Base-by-base conservation (phyloP, 2,797 vertebrate species). In the Thalassophryne amazonica region DNA sequence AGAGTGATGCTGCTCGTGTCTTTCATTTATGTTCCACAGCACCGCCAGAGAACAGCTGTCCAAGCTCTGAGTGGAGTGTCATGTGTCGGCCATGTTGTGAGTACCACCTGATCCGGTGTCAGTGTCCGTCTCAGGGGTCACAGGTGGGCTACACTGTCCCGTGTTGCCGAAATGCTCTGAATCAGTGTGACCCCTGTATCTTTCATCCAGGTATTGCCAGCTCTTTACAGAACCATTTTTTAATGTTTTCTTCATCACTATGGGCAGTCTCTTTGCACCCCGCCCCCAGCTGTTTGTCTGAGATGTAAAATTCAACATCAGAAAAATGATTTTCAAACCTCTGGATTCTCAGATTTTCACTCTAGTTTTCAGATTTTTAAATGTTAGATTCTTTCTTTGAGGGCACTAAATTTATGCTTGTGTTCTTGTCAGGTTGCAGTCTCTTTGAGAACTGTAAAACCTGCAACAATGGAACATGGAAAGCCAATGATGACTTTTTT, bases 381-480 rank as follows among this genome's bases (percentile, higher is more conserved):
- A 40, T 16, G 40, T 1, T 15, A 1, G 2, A 19, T 15, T 18
- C 10, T 22, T 20, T 29, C 2, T 33, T 5, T 7, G 19, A 19
- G 3, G 4, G 18, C 19, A 19, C 4, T 19, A 19, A 19, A 9
- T 2, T 7, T 36, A 7, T 25, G 2, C 8, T 5, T n/a, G 19
- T 36, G 15, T 39, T 36, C 3, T 16, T 16, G 2, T 4, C 65
- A 96, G 94, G 94, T 35, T 96, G 94, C 74, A 94, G 90, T 71
- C 92, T 98, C 69, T 96, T 97, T 80, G 94, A 97, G 52, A 97
- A 96, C 82, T 97, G 94, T 75, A 97, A 94, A 77, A 89, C 78
- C 7, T 97, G 95, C 75, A 83, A 89, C 58, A 97, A 97, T 0
- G 95, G 95, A 36, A 95, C 95, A 0, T 98, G 94, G 95, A 90